Conservation (phyloP, 2,888 invertebrate genomes). For the Griposia aprilina region DNA sequence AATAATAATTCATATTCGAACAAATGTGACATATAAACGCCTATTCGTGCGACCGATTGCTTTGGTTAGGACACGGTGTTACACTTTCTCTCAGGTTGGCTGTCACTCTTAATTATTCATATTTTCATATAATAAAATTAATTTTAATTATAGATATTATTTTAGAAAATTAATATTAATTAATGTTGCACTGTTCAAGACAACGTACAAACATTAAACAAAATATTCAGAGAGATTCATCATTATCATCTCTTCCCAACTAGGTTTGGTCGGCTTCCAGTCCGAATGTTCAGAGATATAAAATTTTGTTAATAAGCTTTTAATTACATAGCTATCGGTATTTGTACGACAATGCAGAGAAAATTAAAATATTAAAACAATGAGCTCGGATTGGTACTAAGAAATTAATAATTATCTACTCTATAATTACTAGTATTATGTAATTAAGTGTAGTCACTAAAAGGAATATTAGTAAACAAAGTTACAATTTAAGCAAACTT, state of each 20-base stretch:
- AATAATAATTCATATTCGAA: no score
- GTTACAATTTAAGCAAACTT: background rate
- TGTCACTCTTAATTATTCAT: constrained; percentile 1
- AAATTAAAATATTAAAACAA: constrained; percentile 12
- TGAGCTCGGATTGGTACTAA: background rate
- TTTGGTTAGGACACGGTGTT: background rate
- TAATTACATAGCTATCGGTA: background rate
- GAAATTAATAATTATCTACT: background rate
- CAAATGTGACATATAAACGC: background rate
- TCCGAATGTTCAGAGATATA: background rate
- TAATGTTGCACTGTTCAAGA: background rate
- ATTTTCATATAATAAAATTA: background rate
- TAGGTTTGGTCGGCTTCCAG: no score
- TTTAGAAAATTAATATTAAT: background rate
- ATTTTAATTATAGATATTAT: background rate
- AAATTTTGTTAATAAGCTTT: constrained; percentile 2
- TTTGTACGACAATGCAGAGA: constrained; percentile 4
- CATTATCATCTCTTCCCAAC: no score
- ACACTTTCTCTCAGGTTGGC: background rate
- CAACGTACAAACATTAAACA: constrained; percentile 14
- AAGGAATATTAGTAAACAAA: constrained; percentile 10
- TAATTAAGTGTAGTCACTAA: background rate
- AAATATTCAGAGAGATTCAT: background rate
- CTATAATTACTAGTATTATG: background rate
- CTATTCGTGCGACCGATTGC: background rate